Conservation (phyloP, 1,140 invertebrate genomes). For the Mesaphorura yosii region DNA sequence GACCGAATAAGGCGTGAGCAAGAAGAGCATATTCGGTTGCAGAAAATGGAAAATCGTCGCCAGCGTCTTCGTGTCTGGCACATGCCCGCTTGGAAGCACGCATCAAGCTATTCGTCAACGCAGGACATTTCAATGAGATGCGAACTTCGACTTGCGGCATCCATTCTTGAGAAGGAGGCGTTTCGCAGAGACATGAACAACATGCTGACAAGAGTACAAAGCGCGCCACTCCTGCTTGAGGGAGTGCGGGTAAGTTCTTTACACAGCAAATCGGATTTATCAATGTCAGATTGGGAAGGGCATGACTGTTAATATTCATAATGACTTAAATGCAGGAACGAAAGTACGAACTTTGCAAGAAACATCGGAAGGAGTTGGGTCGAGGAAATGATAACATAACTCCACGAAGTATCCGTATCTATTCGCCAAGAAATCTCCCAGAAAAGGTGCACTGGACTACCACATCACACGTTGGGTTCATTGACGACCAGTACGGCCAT, state of each 20-base stretch:
- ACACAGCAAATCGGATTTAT: background rate
- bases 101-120: conserved; percentile 26
- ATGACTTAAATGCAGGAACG: conserved; percentile 8
- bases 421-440: background rate
- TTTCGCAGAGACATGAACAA: conserved; percentile 18
- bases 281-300: background rate
- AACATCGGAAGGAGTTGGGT: conserved; percentile 13
- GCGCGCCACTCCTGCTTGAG: conserved; percentile 25
- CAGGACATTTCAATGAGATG: conserved; percentile 30
- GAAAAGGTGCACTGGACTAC: background rate
- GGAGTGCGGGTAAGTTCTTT: conserved; percentile 14
- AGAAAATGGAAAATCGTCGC: conserved; percentile 19
- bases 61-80: conserved; percentile 20
- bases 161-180: conserved; percentile 24
- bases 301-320: background rate
- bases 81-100: conserved; percentile 22
- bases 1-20: conserved; percentile 20
- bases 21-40: conserved; percentile 17
- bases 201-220: conserved; percentile 21
- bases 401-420: background rate
- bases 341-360: conserved; percentile 19
- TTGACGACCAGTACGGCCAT: background rate
- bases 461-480: background rate
- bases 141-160: conserved; percentile 22
- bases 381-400: background rate